phyloP scores from a whole-genome alignment of 2,888 invertebrate species.

The Pseudococcus viburni region DNA sequence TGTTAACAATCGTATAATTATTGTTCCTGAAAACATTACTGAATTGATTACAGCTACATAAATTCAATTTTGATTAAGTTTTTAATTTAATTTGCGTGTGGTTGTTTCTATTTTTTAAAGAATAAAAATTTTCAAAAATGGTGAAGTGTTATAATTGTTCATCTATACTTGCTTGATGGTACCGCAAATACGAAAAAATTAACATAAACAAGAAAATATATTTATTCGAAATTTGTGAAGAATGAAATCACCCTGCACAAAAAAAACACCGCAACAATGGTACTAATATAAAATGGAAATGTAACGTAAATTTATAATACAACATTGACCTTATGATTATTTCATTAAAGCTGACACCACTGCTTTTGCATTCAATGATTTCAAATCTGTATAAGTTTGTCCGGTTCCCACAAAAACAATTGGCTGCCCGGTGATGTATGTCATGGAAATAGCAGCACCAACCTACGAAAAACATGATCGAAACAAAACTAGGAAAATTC shows the following conservation, averaged over 20 bases:
- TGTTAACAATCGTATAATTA: slow-evolving; percentile 48
- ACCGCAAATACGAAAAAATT: not conserved
- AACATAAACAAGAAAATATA: not conserved
- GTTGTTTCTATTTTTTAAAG: not conserved
- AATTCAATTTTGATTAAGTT: not conserved
- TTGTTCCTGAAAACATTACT: slow-evolving; percentile 59
- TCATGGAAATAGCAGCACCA: slow-evolving; percentile 99
- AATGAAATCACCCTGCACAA: not conserved
- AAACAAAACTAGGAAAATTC: not conserved
- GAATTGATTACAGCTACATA: slow-evolving; percentile 31
- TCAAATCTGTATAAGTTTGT: slow-evolving; percentile 98
- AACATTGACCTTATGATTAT: slow-evolving; percentile 71
- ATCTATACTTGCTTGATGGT: not conserved
- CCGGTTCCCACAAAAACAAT: slow-evolving; percentile 99
- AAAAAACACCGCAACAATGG: slow-evolving; percentile 29
- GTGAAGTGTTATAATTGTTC: not conserved
- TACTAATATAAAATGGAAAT: slow-evolving; percentile 37
- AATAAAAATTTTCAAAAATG: not conserved
- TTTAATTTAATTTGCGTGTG: not conserved
- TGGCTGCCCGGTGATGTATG: slow-evolving; percentile 99
- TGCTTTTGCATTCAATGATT: slow-evolving; percentile 95
- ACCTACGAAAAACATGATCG: slow-evolving; percentile 74
- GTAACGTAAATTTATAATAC: not conserved
- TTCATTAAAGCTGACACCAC: slow-evolving; percentile 97
- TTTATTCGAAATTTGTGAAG: not conserved